Evolutionary conservation across 1,140 invertebrate genomes (phyloP).

Genomic region (Chironomus tepperi): DNA sequence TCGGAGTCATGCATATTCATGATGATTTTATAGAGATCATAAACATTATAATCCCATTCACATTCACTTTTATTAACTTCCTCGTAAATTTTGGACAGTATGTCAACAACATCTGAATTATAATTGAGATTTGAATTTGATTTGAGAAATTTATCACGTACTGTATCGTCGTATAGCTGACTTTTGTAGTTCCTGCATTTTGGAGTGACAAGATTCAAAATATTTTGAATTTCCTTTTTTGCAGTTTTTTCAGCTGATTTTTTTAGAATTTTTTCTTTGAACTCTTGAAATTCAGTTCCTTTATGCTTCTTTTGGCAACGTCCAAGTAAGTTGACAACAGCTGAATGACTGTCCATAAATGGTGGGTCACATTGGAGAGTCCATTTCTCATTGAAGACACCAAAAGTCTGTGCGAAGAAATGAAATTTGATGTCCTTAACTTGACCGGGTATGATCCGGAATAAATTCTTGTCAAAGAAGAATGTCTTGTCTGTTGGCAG

Average conservation of each 20-base stretch:
- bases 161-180: neutral
- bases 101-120: neutral
- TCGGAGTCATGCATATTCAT: neutral
- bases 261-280: no score
- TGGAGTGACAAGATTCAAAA: neutral
- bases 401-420: neutral
- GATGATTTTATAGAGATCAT: neutral
- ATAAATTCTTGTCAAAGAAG: neutral
- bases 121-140: neutral
- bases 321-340: neutral
- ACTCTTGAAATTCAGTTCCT: no score
- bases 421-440: neutral
- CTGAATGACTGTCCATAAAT: neutral
- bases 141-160: neutral
- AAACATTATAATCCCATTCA: conserved; percentile 7
- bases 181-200: neutral
- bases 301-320: neutral
- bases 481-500: neutral
- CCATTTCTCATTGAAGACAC: neutral
- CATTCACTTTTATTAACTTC: neutral
- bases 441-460: neutral
- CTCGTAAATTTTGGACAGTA: neutral
- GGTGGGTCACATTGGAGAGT: neutral
- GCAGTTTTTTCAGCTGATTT: neutral
- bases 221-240: neutral